These are phyloP conservation scores for Macrocentrus cingulum DNA, from an alignment of 1,140 invertebrate species.

Conservation along the genomic window DNA sequence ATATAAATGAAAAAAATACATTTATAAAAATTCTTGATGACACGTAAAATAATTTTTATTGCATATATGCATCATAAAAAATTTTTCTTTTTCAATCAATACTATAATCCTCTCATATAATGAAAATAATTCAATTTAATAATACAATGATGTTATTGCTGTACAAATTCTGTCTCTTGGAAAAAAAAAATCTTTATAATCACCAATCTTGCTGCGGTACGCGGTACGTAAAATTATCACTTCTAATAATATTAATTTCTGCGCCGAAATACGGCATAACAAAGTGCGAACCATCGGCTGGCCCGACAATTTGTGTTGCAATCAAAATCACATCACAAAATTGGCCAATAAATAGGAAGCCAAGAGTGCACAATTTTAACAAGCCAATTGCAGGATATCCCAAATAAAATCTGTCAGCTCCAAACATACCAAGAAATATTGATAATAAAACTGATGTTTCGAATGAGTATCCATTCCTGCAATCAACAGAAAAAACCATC, in stretches of 20 bases:
- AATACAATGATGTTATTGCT: too few relatives aligned
- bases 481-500: slow-evolving; percentile 41
- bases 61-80: too few relatives aligned
- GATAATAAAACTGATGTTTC: slow-evolving; percentile 90
- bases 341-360: slow-evolving; percentile 96
- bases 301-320: slow-evolving; percentile 87
- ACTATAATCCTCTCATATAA: too few relatives aligned
- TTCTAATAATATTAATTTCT: slow-evolving; percentile 75
- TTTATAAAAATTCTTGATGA: too few relatives aligned
- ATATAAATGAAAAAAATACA: too few relatives aligned
- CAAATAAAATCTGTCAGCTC: slow-evolving; percentile 94
- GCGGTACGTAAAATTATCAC: slow-evolving; percentile 84
- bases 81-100: too few relatives aligned
- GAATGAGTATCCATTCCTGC: slow-evolving; percentile 90
- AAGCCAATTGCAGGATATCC: slow-evolving; percentile 94
- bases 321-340: slow-evolving; percentile 94
- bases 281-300: slow-evolving; percentile 95
- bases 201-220: slow-evolving; percentile 81
- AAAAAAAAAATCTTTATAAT: too few relatives aligned
- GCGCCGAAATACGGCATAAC: slow-evolving; percentile 93
- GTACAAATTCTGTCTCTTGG: too few relatives aligned
- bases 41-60: too few relatives aligned
- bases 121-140: too few relatives aligned
- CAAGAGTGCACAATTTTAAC: slow-evolving; percentile 92
- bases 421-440: slow-evolving; percentile 96